Evolutionary conservation across 2,797 vertebrate species (phyloP), one percentile per base, ranked within the genome.

Genomic region (Harpagifer antarcticus): DNA sequence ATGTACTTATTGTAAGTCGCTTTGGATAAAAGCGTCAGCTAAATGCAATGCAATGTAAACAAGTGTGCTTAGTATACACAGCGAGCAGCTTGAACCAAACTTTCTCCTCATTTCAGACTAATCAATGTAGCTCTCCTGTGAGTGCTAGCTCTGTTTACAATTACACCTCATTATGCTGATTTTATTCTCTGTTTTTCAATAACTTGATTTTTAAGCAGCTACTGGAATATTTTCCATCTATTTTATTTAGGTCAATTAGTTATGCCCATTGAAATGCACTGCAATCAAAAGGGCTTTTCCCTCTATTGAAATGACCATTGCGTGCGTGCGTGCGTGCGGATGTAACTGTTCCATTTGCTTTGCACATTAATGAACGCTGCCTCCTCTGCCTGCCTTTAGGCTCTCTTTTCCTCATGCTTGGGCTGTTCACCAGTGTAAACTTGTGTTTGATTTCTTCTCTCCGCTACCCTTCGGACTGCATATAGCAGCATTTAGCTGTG

Each of bases 401-500:
- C 91, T 91, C 79, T 77, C 74, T 81, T 27, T 83, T 80, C 80
- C 81, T 82, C 86, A 87, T 86, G 74, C 81, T 60, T 58, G 33
- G 45, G 67, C 74, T 81, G 81, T 86, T 88, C 80, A 78, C 87
- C 78, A 58, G 84, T 88, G 89, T 85, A 92, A 93, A 91, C 89
- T 87, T 79, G 85, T 88, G 78, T 89, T 93, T 93, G 87, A 89
- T 91, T 93, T 88, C 68, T 84, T 75, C 82, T 81, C 88, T 76
- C 60, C 62, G 72, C 81, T 83, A 79, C 76, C 78, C 87, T 78
- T 87, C 70, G 9, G 84, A 85, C 93, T 92, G 91, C 90, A 93
- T 93, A 93, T 91, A 93, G 91, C 89, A 93, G 91, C 90, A 93
- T 95, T 94, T 95, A 94, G 85, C 92, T 89, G 90, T 86, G 92